Base-by-base conservation (phyloP, 2,888 invertebrate species). In the Mechanitis messenoides region DNA sequence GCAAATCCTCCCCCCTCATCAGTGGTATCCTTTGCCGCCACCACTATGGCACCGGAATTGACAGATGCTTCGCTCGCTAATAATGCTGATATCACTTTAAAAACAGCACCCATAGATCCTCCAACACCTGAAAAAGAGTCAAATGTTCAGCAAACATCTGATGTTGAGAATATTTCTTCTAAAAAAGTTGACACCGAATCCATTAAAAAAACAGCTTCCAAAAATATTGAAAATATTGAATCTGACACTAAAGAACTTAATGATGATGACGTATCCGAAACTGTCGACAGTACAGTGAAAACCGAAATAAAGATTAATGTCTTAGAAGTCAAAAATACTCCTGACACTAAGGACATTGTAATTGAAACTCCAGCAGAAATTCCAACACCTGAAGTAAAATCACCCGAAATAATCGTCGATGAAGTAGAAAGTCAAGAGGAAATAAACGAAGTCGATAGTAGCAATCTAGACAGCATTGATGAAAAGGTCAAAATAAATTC, bases 1-100 rank as follows among this genome's bases (percentile, higher is more conserved):
- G 92, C 93, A 80, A 93, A 93, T 80, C 93, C 93, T 79, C 94
- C 94, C 81, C 94, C 94, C 73, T 93, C 93, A 77, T 93, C 93
- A 86, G 93, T 94, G 88, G 93, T 92, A 83, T 93, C 93, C 74
- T 94, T 94, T 85, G 94, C 94, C 83, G 92, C 92, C 79, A 92
- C 92, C 79, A 92, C 92, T 69, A 93, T 93, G 92, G 92, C 92
- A 80, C 91, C 86, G 73, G 89, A 89, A 76, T 72, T 83, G 78
- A 78, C 85, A 73, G 83, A 83, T 70, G 82, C 87, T 85, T 83
- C 85, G 78, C 83, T 83, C 78, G 76, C 80, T 83, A 86, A 84
- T 79, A 80, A 81, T 72, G 76, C 85, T 75, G 84, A 81, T 75
- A 67, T 65, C 58, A 79, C 78, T 71, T 72, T 76, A 76, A 77